These are phyloP conservation scores for Phylloscopus collybita DNA, from an alignment of 2,797 vertebrate species.

Conservation along the genomic window DNA sequence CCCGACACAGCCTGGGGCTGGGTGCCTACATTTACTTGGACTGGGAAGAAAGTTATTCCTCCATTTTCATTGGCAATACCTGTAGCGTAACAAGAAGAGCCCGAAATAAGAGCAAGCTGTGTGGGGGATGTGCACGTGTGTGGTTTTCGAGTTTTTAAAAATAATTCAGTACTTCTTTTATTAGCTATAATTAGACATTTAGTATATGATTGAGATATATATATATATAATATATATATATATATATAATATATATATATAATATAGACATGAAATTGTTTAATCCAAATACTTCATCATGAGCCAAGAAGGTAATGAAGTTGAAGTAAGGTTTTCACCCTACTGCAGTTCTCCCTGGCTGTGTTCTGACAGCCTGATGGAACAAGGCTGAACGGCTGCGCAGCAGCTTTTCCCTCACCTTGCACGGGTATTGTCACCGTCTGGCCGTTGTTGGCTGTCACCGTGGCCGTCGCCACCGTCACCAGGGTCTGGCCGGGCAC, in stretches of 20 bases:
- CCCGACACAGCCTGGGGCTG: conserved; percentile 78
- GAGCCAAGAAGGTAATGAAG: neutral
- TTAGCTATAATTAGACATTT: neutral
- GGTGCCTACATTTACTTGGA: conserved; percentile 85
- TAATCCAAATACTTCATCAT: neutral
- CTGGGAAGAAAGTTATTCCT: conserved; percentile 90
- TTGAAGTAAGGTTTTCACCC: neutral
- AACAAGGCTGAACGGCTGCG: neutral
- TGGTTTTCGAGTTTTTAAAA: neutral
- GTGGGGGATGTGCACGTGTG: fast-evolving
- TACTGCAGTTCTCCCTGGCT: neutral
- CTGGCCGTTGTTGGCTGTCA: conserved; percentile 90
- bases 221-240: neutral
- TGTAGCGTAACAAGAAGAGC: conserved; percentile 49
- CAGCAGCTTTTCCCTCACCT: conserved; percentile 73
- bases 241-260: no score
- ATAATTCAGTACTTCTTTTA: neutral
- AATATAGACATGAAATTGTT: neutral
- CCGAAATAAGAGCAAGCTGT: neutral
- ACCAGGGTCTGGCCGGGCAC: conserved; percentile 91
- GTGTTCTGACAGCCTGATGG: neutral
- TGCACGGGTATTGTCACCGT: conserved; percentile 91
- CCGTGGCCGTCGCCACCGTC: conserved; percentile 89
- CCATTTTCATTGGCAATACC: conserved; percentile 92
- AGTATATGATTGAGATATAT: neutral